Conservation (phyloP, 1,140 invertebrate genomes). For the Uloborus diversus region DNA sequence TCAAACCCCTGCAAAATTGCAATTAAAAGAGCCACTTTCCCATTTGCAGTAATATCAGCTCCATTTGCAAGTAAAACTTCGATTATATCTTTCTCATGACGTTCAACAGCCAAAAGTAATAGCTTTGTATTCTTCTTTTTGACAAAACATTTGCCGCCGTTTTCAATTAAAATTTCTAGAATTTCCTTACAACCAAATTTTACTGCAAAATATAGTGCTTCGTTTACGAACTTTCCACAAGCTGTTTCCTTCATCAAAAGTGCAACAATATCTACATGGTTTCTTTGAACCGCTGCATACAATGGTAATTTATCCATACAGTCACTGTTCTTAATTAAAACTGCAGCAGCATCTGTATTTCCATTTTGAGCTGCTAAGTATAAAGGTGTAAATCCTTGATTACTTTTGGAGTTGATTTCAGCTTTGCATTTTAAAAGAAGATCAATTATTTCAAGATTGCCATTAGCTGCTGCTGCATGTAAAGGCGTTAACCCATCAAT, state of each 20-base stretch:
- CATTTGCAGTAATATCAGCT: neutral
- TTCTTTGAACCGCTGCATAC: neutral
- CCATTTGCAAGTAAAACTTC: constrained; percentile 2
- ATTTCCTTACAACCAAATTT: neutral
- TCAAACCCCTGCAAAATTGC: too few relatives aligned
- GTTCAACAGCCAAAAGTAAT: neutral
- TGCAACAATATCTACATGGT: neutral
- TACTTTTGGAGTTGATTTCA: constrained; percentile 78
- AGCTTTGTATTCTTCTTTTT: neutral
- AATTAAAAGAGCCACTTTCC: too few relatives aligned
- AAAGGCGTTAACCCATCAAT: too few relatives aligned
- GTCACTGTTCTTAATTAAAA: neutral
- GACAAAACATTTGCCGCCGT: neutral
- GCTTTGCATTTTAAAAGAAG: constrained; percentile 81
- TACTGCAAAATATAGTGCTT: constrained; percentile 1
- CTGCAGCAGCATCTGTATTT: neutral
- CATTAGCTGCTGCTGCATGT: constrained; percentile 81
- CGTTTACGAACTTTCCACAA: neutral
- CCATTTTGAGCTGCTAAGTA: neutral
- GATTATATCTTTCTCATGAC: neutral
- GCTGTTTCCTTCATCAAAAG: constrained; percentile 5
- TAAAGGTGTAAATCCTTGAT: neutral
- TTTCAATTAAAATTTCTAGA: neutral
- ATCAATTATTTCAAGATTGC: constrained; percentile 93
- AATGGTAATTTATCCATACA: neutral